Evolutionary conservation across 2,113 vertebrate genomes (phyloP), one percentile per base, ranked within the genome.

Genomic region (Gambusia holbrooki): DNA sequence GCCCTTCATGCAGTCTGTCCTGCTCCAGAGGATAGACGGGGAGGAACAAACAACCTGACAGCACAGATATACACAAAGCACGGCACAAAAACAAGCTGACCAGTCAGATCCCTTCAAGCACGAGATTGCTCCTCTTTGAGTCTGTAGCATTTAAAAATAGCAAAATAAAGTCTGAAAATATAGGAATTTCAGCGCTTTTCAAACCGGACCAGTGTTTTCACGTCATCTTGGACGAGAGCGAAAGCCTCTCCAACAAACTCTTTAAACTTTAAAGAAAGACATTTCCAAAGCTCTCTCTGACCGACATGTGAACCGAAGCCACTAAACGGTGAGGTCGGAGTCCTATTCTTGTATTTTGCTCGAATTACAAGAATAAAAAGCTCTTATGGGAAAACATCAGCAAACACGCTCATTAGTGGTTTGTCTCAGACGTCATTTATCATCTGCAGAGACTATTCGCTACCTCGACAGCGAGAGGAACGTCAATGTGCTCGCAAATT

Each of bases 331-430:
- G 79, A 88, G 74, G 72, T 73, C 66, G 68, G 58, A 71, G 65
- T 80, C 71, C 30, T 61, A 62, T 66, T 76, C 79, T 76, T 74
- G 66, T 71, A 61, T 30, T 69, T 75, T 6, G 25, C 29, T 48
- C 62, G 35, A 48, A 8, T 74, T 62, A 1, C 37, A 32, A 11
- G 58, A 32, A 51, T 67, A 45, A 69, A 15, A 33, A 3, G 27
- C 25, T 64, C 29, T 69, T 33, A 63, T 10, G 13, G 25, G 63
- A 37, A 60, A 66, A 51, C 42, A 54, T 30, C 14, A 30, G 62
- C 51, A 74, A 71, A 85, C 54, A 33, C 69, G 61, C 5, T 73
- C 33, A 66, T 88, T 79, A 79, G 76, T 68, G 73, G 72, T 76
- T 82, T 37, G 6, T 29, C 65, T 45, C 76, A 70, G 54, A 69